These are phyloP conservation scores for Diadema setosum DNA, from an alignment of 35 echinoderm and acorn worm genomes.

Conservation along the genomic window DNA sequence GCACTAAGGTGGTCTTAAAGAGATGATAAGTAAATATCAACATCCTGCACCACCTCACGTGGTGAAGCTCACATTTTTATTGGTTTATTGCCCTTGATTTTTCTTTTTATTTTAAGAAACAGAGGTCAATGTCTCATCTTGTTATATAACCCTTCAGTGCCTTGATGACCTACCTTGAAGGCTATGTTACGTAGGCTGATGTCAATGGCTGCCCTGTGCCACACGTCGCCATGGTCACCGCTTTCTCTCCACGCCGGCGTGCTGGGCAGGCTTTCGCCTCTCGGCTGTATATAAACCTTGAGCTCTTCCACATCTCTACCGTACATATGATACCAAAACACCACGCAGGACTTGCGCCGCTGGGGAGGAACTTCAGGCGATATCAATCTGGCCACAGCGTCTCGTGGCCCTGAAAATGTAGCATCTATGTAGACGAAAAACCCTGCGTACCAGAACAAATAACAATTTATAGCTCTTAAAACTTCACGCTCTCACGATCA, in stretches of 20 bases:
- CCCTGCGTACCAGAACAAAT: no score
- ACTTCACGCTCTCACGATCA: no score
- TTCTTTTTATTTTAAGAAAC: not conserved
- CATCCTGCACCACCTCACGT: not conserved
- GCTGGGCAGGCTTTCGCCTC: not conserved
- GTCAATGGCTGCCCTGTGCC: conserved; percentile 62
- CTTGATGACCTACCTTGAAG: conserved; percentile 63
- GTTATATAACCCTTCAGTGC: not conserved
- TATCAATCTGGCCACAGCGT: conserved; percentile 24
- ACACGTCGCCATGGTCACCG: conserved; percentile 55
- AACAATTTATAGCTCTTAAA: no score
- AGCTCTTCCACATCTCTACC: conserved; percentile 62
- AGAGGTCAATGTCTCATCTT: no score
- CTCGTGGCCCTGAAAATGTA: not conserved
- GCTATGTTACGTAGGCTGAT: not conserved
- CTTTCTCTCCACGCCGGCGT: conserved; percentile 19
- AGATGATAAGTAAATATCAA: not conserved
- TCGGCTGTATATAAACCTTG: conserved; percentile 54
- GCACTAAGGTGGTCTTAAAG: no score
- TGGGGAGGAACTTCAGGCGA: conserved; percentile 25
- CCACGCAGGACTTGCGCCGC: conserved; percentile 35
- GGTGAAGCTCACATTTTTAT: not conserved
- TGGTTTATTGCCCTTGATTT: not conserved
- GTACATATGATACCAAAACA: conserved; percentile 97
- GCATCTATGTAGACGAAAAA: conserved; percentile 41